Evolutionary conservation across 2,888 invertebrate species (phyloP).

Genomic region (Carterocephalus palaemon): DNA sequence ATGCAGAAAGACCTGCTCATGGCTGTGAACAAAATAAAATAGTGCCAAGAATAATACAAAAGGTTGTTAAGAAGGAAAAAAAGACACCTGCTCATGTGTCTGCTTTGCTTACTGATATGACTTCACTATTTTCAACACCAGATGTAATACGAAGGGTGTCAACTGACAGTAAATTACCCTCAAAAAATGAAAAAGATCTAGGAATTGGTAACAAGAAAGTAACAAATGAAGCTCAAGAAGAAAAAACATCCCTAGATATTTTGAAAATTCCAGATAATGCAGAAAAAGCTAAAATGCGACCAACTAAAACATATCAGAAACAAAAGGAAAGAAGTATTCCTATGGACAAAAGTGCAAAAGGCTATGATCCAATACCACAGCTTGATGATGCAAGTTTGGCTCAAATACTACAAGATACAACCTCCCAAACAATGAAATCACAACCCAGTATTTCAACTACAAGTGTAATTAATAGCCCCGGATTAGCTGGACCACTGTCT

Average conservation of each 20-base stretch:
- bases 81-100: constrained; percentile 81
- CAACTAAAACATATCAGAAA: constrained; percentile 47
- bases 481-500: constrained; percentile 76
- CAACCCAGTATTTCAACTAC: constrained; percentile 51
- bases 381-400: constrained; percentile 72
- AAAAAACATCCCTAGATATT: constrained; percentile 25
- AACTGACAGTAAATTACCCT: constrained; percentile 67
- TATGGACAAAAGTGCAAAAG: constrained; percentile 51
- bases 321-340: constrained; percentile 45
- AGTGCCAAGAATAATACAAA: constrained; percentile 62
- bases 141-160: constrained; percentile 86
- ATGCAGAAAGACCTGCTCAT: constrained; percentile 32
- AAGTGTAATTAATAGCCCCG: constrained; percentile 67
- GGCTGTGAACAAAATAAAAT: constrained; percentile 56
- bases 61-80: constrained; percentile 69
- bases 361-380: constrained; percentile 66
- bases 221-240: constrained; percentile 35
- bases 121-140: constrained; percentile 87
- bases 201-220: constrained; percentile 41
- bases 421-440: constrained; percentile 48
- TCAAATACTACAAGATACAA: constrained; percentile 70
- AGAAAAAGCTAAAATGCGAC: constrained; percentile 42
- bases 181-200: constrained; percentile 72
- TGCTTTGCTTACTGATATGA: constrained; percentile 78
- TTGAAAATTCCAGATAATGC: constrained; percentile 30